These are phyloP conservation scores for human DNA, from an alignment of 2,113 vertebrate genomes.

Conservation along the genomic window DNA sequence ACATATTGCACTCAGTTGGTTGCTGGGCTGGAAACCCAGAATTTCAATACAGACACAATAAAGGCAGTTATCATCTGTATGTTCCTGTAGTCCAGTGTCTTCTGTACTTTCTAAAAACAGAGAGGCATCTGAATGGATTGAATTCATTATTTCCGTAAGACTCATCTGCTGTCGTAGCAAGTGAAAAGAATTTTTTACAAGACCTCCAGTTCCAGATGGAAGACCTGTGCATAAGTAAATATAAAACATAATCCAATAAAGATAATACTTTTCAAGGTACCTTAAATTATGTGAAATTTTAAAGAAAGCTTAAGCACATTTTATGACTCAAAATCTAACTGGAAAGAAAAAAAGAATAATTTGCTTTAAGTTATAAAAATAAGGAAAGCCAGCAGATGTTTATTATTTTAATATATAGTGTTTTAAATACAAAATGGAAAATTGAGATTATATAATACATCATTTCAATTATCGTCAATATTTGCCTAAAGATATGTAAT, in stretches of 20 bases:
- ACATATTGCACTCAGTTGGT: constrained; percentile 88
- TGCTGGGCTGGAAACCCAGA: constrained; percentile 91
- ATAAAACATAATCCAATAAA: constrained; percentile 43
- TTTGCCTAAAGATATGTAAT: constrained; percentile 21
- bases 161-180: constrained; percentile 96
- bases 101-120: constrained; percentile 91
- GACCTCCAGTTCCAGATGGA: constrained; percentile 82
- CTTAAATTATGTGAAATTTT: constrained; percentile 23
- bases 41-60: constrained; percentile 95
- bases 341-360: background rate
- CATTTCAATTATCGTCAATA: background rate
- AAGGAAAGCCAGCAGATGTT: background rate
- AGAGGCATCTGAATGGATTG: constrained; percentile 90
- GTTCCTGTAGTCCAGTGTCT: constrained; percentile 96
- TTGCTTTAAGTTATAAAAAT: constrained; percentile 50
- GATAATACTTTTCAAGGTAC: background rate
- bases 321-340: constrained; percentile 31
- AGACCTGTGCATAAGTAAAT: constrained; percentile 78
- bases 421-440: constrained; percentile 42
- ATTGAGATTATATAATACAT: background rate
- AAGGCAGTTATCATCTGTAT: constrained; percentile 96
- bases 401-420: background rate
- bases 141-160: constrained; percentile 97
- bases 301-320: background rate
- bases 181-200: constrained; percentile 88